Conservation (phyloP, 64 coral and sea anemone genomes). For the Actinia equina region DNA sequence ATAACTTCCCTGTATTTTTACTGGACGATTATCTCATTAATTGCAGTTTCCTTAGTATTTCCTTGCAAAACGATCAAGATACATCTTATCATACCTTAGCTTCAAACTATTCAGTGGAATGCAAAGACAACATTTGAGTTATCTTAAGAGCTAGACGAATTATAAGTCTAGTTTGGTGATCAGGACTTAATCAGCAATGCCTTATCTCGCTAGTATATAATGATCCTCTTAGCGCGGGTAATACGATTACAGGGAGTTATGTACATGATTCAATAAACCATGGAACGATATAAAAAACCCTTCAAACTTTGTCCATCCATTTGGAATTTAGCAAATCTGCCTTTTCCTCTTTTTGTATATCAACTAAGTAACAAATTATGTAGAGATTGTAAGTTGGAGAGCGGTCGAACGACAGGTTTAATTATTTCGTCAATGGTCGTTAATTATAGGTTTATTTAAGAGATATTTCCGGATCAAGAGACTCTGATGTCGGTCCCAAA, state of each 20-base stretch:
- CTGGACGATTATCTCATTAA: too few species aligned
- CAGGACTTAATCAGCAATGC: not conserved
- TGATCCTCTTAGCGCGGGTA: slow-evolving; percentile 2
- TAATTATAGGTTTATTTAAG: too few species aligned
- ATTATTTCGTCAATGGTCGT: too few species aligned
- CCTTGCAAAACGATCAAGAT: not conserved
- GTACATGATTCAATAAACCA: not conserved
- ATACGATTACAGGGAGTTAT: not conserved
- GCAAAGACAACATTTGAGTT: not conserved
- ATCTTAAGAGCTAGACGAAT: not conserved
- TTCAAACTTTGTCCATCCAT: not conserved
- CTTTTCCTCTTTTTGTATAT: too few species aligned
- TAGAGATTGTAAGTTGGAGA: too few species aligned
- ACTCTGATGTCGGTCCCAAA: too few species aligned
- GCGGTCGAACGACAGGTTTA: too few species aligned
- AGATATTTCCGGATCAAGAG: too few species aligned
- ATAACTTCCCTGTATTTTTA: too few species aligned
- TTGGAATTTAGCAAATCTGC: too few species aligned
- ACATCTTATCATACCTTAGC: not conserved
- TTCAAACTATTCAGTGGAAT: too few species aligned
- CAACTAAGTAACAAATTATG: too few species aligned
- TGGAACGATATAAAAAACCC: not conserved
- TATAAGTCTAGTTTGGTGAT: not conserved
- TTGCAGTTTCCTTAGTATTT: not conserved
- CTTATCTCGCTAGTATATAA: not conserved